Base-by-base conservation (phyloP, 2,113 vertebrate species). In the Galbula dea region DNA sequence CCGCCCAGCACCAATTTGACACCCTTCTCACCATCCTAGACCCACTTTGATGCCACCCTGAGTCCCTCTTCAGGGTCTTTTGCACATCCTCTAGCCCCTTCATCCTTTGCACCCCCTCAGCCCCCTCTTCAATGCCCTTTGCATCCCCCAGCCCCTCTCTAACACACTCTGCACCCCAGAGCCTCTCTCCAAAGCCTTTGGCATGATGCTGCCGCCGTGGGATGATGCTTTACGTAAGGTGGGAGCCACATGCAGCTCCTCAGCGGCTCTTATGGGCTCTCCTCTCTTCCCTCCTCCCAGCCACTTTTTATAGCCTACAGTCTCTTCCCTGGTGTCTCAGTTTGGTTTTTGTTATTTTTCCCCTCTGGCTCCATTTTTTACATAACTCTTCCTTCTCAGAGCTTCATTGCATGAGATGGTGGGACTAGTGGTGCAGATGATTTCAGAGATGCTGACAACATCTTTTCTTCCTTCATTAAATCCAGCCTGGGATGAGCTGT, bases 271-370 rank as follows among this genome's bases (percentile, higher is more conserved):
- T 83, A 55, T 85, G 94, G 86, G 83, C 90, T 89, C 90, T 74
- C 86, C 94, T 74, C 95, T 88, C 89, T 68, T 86, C 59, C 48
- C 75, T 68, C 68, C 75, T 79, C 88, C 90, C 95, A 87, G 92
- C 18, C 10, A 63, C 91, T 91, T 95, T 92, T 90, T 93, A 85
- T 92, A 94, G 83, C 79, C 49, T 86, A 79, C 74, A 43, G 66
- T 61, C 84, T 54, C 89, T 90, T 95, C 62, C 80, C 62, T 22
- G 24, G 75, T 21, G 61, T 88, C 92, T 90, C 80, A 11, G 46
- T 34, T 52, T 76, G 76, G 46, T 5, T 24, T 30, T 36, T n/a
- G 67, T 83, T 45, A 20, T 71, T 69, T 52, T 57, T 49, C 57
- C 83, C 79, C 78, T 88, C 75, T 49, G 30, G 62, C 41, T 89